These are phyloP conservation scores for Nothobranchius kuhntae DNA, from an alignment of 2,113 vertebrate genomes.

Conservation along the genomic window DNA sequence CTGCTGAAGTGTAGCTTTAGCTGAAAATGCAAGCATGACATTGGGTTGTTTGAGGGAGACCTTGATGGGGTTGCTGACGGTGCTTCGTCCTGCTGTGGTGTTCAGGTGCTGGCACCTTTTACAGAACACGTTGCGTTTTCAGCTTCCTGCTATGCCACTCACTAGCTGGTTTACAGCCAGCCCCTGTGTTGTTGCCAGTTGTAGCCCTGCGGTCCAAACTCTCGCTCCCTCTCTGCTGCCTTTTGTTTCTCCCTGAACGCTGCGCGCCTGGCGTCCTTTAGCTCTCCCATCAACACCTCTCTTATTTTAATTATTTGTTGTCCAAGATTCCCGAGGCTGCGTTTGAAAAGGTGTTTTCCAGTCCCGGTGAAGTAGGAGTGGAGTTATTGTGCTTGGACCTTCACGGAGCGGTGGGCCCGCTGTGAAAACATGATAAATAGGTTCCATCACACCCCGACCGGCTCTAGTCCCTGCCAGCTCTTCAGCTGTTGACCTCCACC, in stretches of 20 bases:
- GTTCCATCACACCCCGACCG: conserved; percentile 30
- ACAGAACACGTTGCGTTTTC: conserved; percentile 23
- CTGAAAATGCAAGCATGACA: conserved; percentile 24
- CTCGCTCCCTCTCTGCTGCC: conserved; percentile 27
- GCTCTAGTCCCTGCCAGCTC: conserved; percentile 33
- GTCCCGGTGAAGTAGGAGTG: conserved; percentile 6
- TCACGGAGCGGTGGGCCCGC: conserved; percentile 1
- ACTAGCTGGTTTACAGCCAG: conserved; percentile 35
- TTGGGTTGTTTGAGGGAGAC: conserved; percentile 46
- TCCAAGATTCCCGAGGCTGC: conserved; percentile 19
- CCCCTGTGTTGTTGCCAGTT: conserved; percentile 38
- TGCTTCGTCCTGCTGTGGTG: conserved; percentile 56
- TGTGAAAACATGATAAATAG: conserved; percentile 57
- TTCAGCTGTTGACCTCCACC: conserved; percentile 76
- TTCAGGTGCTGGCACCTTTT: conserved; percentile 55
- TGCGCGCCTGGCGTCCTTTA: conserved; percentile 39
- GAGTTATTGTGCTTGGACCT: conserved; percentile 6
- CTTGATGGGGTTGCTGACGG: conserved; percentile 58
- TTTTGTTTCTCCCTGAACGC: conserved; percentile 46
- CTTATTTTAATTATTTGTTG: conserved; percentile 7
- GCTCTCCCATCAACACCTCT: background rate
- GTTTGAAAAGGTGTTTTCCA: conserved; percentile 30
- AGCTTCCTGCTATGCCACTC: conserved; percentile 42
- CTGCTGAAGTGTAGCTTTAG: background rate
- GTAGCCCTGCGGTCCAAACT: conserved; percentile 41